Base-by-base conservation (phyloP, 2,888 invertebrate species). In the Dasypogon diadema region DNA sequence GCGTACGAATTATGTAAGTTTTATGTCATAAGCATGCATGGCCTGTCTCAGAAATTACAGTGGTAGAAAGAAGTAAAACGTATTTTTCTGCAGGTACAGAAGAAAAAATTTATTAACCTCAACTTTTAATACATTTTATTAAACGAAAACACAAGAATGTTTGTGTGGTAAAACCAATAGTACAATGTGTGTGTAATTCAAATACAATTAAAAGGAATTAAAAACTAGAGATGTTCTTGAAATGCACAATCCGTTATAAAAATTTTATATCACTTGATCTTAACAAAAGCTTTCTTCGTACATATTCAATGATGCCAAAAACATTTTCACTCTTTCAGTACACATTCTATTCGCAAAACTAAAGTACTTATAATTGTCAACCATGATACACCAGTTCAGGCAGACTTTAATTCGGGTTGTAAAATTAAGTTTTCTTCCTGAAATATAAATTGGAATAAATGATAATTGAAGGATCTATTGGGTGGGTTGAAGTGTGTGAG, bases 361-460 rank as follows among this genome's bases (percentile, higher is more conserved):
- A 10, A 54, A 54, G 21, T 48, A 26, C 14, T n/a, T 24, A 26
- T n/a, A 24, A 56, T 26, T 56, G 24, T n/a, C 56, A 26, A 56
- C 18, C 18, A 26, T 56, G 26, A 26, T 26, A 30, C 24, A 48
- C 16, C 65, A 22, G 8, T 26, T 68, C 16, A 68, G 4, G 34
- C 26, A 42, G 65, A 68, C 46, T 73, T 60, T 63, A 74, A 42
- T 56, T 74, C 76, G 37, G 68, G 68, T 70, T 68, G 68, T 37
- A 76, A 60, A 21, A 46, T 56, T 12, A 70, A 46, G 56, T 70
- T 75, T 21, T 77, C 77, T 72, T 77, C 77, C 77, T 77, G 77
- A 54, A 77, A 77, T 72, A 75, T 37, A 77, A 75, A 77, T 74
- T 12, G 21, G 58, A 48, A 34, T 54, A 48, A 54, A 54, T 54